Percentiles rank a stretch among this genome's conserved stretches.
phyloP scores from a whole-genome alignment of 2,797 vertebrate species.

The Myotis daubentonii region DNA sequence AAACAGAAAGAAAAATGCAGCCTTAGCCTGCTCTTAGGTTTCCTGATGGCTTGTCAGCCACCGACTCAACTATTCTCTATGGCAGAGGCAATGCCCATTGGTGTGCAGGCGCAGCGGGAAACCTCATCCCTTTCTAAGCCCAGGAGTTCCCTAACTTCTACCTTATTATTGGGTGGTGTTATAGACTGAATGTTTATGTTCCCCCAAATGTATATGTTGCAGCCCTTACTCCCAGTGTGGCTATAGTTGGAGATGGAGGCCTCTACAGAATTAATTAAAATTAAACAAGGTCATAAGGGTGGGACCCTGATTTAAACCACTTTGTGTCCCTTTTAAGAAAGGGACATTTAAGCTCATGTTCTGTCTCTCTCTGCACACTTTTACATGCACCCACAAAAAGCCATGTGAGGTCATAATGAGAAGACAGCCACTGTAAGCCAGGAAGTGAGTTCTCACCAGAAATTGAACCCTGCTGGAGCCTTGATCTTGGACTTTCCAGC shows the following conservation, averaged over 20 bases:
- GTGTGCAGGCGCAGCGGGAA: not conserved
- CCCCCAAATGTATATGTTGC: not conserved
- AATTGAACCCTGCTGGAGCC: not conserved
- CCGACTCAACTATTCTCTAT: not conserved
- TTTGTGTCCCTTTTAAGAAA: not conserved
- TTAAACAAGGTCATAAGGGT: slow-evolving; percentile 1
- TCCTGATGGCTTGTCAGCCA: not conserved
- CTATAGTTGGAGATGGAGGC: not conserved
- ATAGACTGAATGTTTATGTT: not conserved
- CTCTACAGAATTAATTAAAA: not conserved
- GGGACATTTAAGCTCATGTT: not conserved
- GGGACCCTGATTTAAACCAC: not conserved
- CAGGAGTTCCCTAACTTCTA: not conserved
- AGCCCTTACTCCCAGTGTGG: not conserved
- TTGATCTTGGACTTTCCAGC: not conserved
- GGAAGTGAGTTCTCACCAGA: not conserved
- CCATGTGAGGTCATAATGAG: not conserved
- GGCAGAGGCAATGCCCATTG: not conserved
- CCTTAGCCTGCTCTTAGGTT: not conserved
- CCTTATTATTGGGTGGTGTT: not conserved
- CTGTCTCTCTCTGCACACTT: not conserved
- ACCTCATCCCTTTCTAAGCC: not conserved
- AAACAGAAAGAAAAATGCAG: slow-evolving; percentile 59
- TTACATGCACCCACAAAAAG: not conserved
- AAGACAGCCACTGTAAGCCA: not conserved